A percentile compares a stretch with the other conserved stretches of the same genome.
These are phyloP conservation scores for Dendrocincla tyrannina DNA, from an alignment of 2,797 vertebrate species.

Conservation along the genomic window DNA sequence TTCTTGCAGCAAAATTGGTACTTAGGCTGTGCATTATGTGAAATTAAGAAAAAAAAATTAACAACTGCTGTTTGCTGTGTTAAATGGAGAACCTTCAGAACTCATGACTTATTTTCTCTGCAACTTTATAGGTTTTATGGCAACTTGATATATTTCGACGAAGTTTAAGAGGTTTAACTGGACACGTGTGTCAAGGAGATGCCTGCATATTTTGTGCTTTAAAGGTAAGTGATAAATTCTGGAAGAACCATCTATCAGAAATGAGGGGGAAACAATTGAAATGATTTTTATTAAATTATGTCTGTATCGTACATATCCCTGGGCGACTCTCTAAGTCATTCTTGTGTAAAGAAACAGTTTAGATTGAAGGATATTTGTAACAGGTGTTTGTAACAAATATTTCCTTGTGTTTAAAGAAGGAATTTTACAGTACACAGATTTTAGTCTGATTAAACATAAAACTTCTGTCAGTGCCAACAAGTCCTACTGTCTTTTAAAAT, in stretches of 20 bases:
- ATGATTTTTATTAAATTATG: background rate
- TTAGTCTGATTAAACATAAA: background rate
- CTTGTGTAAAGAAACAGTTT: background rate
- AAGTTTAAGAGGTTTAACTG: constrained; percentile 91
- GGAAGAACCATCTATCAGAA: background rate
- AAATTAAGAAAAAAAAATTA: background rate
- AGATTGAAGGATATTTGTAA: background rate
- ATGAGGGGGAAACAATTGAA: background rate
- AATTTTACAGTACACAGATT: background rate
- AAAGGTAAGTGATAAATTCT: constrained; percentile 82
- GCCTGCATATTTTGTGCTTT: constrained; percentile 98
- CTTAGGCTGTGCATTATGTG: background rate
- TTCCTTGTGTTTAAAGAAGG: background rate
- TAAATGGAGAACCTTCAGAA: background rate
- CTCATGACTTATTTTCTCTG: background rate
- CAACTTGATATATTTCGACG: constrained; percentile 97
- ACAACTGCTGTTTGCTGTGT: background rate
- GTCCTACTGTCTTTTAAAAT: background rate
- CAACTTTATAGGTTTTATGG: constrained; percentile 88
- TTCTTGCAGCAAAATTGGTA: background rate
- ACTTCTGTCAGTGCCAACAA: background rate
- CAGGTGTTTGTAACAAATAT: background rate
- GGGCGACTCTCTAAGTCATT: background rate
- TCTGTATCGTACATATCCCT: fast-evolving
- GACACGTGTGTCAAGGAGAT: constrained; percentile 93